Evolutionary conservation across 2,113 vertebrate species (phyloP).

Genomic region (Hippocampus comes): DNA sequence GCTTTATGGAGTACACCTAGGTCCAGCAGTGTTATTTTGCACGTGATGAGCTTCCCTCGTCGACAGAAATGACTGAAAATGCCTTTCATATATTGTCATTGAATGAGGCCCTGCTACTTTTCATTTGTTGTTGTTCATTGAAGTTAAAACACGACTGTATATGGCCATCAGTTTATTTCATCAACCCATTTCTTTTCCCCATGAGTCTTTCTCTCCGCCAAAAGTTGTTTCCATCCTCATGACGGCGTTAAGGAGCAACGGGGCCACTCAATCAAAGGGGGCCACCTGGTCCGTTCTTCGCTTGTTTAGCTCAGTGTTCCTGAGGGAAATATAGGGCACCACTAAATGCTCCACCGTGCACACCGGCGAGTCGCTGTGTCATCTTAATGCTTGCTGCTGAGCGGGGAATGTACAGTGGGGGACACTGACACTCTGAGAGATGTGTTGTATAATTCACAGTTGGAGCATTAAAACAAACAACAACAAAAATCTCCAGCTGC

Average conservation of each 20-base stretch:
- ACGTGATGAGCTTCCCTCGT: neutral
- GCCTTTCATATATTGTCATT: neutral
- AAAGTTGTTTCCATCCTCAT: neutral
- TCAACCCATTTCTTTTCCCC: neutral
- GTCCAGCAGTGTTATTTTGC: neutral
- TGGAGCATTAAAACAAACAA: neutral
- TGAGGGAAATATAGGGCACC: neutral
- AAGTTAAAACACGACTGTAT: neutral
- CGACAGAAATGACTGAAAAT: conserved; percentile 3
- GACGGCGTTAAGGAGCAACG: neutral
- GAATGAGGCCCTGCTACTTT: neutral
- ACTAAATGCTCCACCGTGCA: neutral
- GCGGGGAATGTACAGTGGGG: neutral
- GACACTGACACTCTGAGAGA: conserved; percentile 1
- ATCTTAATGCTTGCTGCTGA: conserved; percentile 5
- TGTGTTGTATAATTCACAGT: neutral
- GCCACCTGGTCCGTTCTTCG: neutral
- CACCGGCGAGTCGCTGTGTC: neutral
- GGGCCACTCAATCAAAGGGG: neutral
- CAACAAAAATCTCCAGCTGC: neutral
- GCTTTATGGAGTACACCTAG: no score
- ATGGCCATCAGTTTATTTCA: neutral
- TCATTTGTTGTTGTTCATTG: neutral
- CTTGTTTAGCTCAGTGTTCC: neutral
- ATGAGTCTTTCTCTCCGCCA: neutral